These are phyloP conservation scores for Thecophora atra DNA, from an alignment of 2,888 invertebrate genomes.

Conservation along the genomic window DNA sequence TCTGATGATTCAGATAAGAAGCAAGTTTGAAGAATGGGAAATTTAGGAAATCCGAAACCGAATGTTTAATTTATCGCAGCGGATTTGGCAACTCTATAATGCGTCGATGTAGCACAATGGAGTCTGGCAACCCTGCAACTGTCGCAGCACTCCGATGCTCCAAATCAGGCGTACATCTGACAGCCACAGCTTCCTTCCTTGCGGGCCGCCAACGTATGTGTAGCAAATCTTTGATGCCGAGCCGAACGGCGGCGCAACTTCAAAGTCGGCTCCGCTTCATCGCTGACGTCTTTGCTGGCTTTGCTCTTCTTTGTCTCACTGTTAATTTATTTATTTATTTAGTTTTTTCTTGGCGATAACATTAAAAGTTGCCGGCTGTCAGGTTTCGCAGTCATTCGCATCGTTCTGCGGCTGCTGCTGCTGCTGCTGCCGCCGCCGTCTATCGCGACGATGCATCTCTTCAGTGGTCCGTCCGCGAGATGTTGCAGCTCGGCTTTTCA, in stretches of 20 bases:
- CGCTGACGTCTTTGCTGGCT: conserved; percentile 51
- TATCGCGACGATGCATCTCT: conserved; percentile 3
- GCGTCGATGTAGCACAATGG: too few species aligned
- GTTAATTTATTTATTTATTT: conserved; percentile 30
- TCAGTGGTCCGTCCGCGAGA: conserved; percentile 8
- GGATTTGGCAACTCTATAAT: too few species aligned
- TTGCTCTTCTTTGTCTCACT: conserved; percentile 14
- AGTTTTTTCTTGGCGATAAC: conserved; percentile 46
- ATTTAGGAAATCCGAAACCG: too few species aligned
- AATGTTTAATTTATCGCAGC: too few species aligned
- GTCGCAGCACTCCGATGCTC: conserved; percentile 14
- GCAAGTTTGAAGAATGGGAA: too few species aligned
- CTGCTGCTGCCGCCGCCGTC: background rate
- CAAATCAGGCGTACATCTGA: conserved; percentile 28
- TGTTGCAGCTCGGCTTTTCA: conserved; percentile 36
- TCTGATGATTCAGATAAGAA: too few species aligned
- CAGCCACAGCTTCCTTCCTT: conserved; percentile 29
- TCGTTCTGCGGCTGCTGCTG: conserved; percentile 45
- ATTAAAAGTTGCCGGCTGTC: conserved; percentile 64
- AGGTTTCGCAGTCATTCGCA: conserved; percentile 54
- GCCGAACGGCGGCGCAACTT: conserved; percentile 46
- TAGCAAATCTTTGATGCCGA: conserved; percentile 16
- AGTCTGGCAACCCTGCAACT: background rate
- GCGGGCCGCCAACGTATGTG: conserved; percentile 12
- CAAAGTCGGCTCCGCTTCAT: conserved; percentile 48